Percentiles rank a stretch among this genome's conserved stretches.
Evolutionary conservation across 2,888 invertebrate genomes (phyloP).

Genomic region (Phaedon cochleariae): DNA sequence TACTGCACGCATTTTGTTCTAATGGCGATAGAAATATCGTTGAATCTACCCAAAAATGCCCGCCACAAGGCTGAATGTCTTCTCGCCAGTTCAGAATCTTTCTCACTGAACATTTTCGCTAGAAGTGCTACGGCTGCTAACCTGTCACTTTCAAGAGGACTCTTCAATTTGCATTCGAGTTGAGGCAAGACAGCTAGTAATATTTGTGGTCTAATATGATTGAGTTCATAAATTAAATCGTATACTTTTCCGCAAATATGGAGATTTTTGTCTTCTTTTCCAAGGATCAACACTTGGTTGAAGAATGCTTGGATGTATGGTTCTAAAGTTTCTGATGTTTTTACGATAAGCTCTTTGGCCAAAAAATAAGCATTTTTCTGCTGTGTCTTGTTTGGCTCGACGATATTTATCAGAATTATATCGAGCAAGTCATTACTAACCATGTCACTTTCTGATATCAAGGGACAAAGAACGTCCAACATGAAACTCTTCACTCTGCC

Average conservation of each 20-base stretch:
- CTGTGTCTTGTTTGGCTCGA: slow-evolving; percentile 91
- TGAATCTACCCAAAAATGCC: slow-evolving; percentile 83
- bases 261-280: slow-evolving; percentile 85
- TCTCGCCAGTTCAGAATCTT: slow-evolving; percentile 86
- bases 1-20: slow-evolving; percentile 96
- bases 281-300: slow-evolving; percentile 90
- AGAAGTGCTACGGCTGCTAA: slow-evolving; percentile 87
- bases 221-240: slow-evolving; percentile 95
- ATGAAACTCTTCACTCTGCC: slow-evolving; percentile 96
- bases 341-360: slow-evolving; percentile 90
- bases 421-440: slow-evolving; percentile 94
- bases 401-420: slow-evolving; percentile 91
- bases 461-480: slow-evolving; percentile 92
- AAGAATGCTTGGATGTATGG: slow-evolving; percentile 98
- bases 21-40: slow-evolving; percentile 93
- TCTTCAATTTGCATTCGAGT: slow-evolving; percentile 93
- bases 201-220: slow-evolving; percentile 90
- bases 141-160: slow-evolving; percentile 87
- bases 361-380: slow-evolving; percentile 89
- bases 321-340: slow-evolving; percentile 92
- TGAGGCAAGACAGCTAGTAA: slow-evolving; percentile 90
- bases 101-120: slow-evolving; percentile 97
- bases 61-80: slow-evolving; percentile 90
- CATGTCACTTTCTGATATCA: slow-evolving; percentile 94
- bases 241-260: slow-evolving; percentile 87